Conservation (phyloP, 2,113 vertebrate genomes). For the Phoenicopterus ruber region DNA sequence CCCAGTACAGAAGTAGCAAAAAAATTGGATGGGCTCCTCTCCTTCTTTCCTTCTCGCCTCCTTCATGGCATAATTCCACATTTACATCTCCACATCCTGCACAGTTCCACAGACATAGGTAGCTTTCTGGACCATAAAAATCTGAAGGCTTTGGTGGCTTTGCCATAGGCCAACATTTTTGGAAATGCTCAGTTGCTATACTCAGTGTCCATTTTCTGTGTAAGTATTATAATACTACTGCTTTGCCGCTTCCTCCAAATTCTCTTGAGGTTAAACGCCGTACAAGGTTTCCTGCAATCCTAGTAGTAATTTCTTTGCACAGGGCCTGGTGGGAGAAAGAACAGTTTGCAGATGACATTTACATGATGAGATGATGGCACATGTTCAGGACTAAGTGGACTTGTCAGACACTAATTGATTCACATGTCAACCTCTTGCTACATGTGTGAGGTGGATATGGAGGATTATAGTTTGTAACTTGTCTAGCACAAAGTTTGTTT, state of each 20-base stretch:
- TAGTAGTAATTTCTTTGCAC: not conserved
- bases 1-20: not conserved
- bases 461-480: not conserved
- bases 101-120: not conserved
- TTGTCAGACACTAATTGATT: conserved; percentile 8
- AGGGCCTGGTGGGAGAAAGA: not conserved
- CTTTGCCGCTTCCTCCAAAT: not conserved
- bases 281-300: not conserved
- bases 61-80: not conserved
- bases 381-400: not conserved
- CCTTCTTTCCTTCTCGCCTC: not conserved
- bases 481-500: not conserved
- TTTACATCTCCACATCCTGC: not conserved
- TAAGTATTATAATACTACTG: not conserved
- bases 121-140: not conserved
- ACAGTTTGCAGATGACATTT: not conserved
- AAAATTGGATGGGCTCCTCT: not conserved
- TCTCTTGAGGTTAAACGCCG: not conserved
- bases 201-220: not conserved
- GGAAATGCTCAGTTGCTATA: not conserved
- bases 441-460: not conserved
- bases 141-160: not conserved
- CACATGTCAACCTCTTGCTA: not conserved
- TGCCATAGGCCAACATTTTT: not conserved
- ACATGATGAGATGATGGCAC: not conserved